Evolutionary conservation across 2,888 invertebrate genomes (phyloP).

Genomic region (Euproctis similis): DNA sequence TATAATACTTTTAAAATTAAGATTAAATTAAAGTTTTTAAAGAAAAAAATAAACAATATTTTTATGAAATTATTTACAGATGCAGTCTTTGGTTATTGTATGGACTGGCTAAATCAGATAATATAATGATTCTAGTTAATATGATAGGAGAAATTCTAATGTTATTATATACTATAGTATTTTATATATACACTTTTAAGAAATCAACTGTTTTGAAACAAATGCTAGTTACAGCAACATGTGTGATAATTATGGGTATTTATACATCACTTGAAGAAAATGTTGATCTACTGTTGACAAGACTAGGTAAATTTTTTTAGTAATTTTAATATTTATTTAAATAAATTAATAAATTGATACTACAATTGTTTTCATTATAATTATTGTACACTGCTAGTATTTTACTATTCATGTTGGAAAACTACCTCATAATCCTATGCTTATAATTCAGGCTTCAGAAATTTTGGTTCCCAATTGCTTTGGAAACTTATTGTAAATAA

Average conservation of each 20-base stretch:
- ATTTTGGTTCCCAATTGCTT: no score
- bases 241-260: constrained; percentile 73
- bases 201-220: constrained; percentile 80
- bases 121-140: constrained; percentile 84
- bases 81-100: constrained; percentile 88
- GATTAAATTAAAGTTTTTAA: background rate
- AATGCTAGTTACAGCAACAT: constrained; percentile 65
- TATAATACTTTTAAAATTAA: constrained; percentile 19
- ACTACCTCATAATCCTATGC: no score
- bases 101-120: constrained; percentile 83
- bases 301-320: constrained; percentile 77
- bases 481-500: no score
- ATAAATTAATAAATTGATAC: no score
- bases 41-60: constrained; percentile 1
- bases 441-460: no score
- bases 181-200: constrained; percentile 82
- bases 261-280: constrained; percentile 77
- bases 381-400: no score
- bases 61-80: constrained; percentile 70
- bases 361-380: no score
- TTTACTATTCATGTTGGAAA: no score
- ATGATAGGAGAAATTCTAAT: constrained; percentile 83
- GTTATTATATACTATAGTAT: constrained; percentile 81
- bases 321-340: no score
- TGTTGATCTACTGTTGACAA: constrained; percentile 63